Base-by-base conservation (phyloP, 2,113 vertebrate species). In the Corynorhinus townsendii region DNA sequence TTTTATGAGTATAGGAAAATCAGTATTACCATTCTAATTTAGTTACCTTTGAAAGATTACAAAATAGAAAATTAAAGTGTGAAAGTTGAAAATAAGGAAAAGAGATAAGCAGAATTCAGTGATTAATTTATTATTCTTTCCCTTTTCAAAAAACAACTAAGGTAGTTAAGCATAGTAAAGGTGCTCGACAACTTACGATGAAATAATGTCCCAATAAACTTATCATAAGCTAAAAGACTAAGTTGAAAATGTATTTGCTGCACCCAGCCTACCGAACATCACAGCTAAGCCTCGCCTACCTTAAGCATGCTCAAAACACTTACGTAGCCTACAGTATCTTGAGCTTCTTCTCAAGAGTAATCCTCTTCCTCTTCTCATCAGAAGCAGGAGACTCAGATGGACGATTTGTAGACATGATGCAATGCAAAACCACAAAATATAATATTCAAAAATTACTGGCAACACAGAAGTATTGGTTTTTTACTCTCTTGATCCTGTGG, bases 1-100 rank as follows among this genome's bases (percentile, higher is more conserved):
- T 86, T 20, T 89, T 68, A 26, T 80, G 38, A 69, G 10, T 59
- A 90, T 77, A 77, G 12, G 26, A 49, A 97, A 93, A 95, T 64
- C 26, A 89, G 33, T n/a, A 24, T 66, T 71, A 89, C 45, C 15
- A 68, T 72, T 85, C 49, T 69, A 66, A 47, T 33, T 73, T 2
- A 45, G 4, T 49, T 71, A 86, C 52, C 69, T n/a, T 79, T 92
- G 45, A 28, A 90, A 84, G 35, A 86, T 89, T 84, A 73, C 49
- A 40, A 71, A n/a, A 47, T 14, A 71, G 59, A 94, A 77, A 49
- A 28, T 59, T 59, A 76, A 77, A 40, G 8, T 59, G 7, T 7
- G 81, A 49, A 72, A n/a, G 16, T 52, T 52, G 7, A 92, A 96
- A 91, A 75, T 85, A 87, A 82, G 16, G 22, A 77, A 69, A 19